Conservation (phyloP, 92 coral and sea anemone species). For the Phenganax marumi region DNA sequence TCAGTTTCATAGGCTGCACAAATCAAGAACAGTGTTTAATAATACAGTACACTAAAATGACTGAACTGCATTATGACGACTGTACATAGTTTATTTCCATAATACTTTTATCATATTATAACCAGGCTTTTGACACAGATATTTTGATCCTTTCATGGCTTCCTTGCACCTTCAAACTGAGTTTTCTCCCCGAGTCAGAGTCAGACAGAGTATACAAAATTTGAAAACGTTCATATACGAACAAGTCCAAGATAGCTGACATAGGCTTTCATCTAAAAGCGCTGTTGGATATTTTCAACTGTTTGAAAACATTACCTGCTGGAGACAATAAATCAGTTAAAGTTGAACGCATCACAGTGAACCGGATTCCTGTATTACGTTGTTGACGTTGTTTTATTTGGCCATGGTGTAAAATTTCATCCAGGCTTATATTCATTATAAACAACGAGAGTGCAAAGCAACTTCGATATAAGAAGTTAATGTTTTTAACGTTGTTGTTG, state of each 20-base stretch:
- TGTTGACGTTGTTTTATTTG: background rate
- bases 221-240: slow-evolving; percentile 4
- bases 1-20: no score
- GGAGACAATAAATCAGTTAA: background rate
- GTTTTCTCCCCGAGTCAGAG: background rate
- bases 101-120: no score
- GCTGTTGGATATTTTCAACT: slow-evolving; percentile 5
- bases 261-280: background rate
- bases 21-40: no score
- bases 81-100: no score
- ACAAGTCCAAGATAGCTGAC: slow-evolving; percentile 12
- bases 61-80: no score
- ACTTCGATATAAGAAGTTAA: background rate
- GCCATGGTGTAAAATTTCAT: background rate
- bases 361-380: no score
- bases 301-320: slow-evolving; percentile 11
- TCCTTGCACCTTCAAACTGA: background rate
- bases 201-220: no score
- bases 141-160: background rate
- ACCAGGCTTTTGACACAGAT: no score
- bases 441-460: background rate
- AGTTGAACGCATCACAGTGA: background rate
- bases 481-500: background rate
- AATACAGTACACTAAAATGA: no score
- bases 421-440: background rate